Percentiles rank a stretch among this genome's conserved stretches.
Evolutionary conservation across 1,140 invertebrate genomes (phyloP).

Genomic region (Hesperophylax magnus): DNA sequence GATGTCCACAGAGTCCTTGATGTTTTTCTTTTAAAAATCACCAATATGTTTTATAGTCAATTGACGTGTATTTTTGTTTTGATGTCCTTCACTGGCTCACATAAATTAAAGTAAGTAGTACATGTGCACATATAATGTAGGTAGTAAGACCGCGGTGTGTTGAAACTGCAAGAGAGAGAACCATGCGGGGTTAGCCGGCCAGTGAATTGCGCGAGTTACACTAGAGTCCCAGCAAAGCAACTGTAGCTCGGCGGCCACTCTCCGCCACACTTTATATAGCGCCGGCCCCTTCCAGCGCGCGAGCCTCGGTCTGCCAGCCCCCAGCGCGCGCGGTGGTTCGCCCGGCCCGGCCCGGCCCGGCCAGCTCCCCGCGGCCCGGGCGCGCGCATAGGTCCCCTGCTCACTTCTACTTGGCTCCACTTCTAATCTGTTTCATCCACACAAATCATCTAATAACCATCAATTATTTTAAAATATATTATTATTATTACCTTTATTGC

Average conservation of each 20-base stretch:
- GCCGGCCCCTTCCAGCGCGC: background rate
- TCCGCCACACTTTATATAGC: conserved; percentile 23
- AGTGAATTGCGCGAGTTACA: background rate
- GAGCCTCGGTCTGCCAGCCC: background rate
- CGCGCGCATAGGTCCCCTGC: too few relatives aligned
- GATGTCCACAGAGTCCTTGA: background rate
- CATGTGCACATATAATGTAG: background rate
- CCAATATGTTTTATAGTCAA: background rate
- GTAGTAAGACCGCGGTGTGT: background rate
- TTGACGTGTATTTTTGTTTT: background rate
- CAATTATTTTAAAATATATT: too few relatives aligned
- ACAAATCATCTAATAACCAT: too few relatives aligned
- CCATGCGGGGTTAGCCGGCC: background rate
- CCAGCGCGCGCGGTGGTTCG: background rate
- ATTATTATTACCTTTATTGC: too few relatives aligned
- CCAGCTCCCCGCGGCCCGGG: too few relatives aligned
- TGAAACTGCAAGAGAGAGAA: background rate
- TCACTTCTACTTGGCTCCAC: too few relatives aligned
- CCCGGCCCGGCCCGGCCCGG: too few relatives aligned
- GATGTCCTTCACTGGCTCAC: background rate
- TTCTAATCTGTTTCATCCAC: too few relatives aligned
- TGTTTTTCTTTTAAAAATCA: background rate
- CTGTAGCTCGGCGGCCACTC: conserved; percentile 26
- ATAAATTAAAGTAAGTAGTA: background rate
- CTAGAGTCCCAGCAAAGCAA: background rate